Evolutionary conservation across 2,797 vertebrate species (phyloP).

Genomic region (Calcarius lapponicus): DNA sequence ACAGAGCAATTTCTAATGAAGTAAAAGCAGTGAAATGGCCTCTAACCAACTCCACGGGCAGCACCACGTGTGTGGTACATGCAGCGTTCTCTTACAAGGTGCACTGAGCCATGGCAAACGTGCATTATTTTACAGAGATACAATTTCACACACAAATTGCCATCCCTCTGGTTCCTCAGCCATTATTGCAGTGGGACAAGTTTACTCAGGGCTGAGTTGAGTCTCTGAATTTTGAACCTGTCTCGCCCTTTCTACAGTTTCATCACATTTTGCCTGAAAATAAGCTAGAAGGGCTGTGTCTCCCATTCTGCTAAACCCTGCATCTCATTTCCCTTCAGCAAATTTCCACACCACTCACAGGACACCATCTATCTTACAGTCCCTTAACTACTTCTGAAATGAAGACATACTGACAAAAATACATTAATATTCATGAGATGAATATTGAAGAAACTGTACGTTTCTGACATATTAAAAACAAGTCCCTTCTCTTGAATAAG

Average conservation of each 20-base stretch:
- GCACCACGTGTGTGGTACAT: background rate
- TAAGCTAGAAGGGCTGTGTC: background rate
- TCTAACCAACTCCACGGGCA: background rate
- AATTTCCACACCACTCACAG: background rate
- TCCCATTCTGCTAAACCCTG: background rate
- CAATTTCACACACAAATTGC: slow-evolving; percentile 19
- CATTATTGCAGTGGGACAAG: background rate
- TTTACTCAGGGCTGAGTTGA: background rate
- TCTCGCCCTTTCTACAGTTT: background rate
- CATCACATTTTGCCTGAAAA: background rate
- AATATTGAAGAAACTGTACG: background rate
- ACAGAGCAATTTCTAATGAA: background rate
- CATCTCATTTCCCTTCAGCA: background rate
- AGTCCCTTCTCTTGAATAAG: background rate
- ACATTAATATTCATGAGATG: background rate
- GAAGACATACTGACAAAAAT: background rate
- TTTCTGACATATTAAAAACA: background rate
- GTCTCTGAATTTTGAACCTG: background rate
- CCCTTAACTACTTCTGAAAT: background rate
- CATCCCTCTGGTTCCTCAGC: background rate
- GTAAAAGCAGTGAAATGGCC: background rate
- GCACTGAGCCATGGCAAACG: background rate
- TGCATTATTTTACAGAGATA: background rate
- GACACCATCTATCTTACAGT: background rate
- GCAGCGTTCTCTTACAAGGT: background rate